phyloP scores from a whole-genome alignment of 2,113 vertebrate species.

The Bagarius yarrelli region DNA sequence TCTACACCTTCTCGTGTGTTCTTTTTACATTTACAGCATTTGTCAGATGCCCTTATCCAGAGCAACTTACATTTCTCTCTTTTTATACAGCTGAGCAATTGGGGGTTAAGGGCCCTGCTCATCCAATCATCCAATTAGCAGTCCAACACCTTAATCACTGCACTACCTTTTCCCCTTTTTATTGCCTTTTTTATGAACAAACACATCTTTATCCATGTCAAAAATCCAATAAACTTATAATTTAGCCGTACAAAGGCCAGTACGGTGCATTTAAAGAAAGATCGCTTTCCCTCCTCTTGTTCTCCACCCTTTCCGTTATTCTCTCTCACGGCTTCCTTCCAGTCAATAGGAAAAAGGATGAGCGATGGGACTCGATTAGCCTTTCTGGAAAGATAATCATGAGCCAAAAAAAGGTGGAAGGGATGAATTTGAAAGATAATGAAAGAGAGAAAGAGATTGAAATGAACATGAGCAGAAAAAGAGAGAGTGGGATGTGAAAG shows the following conservation, averaged over 20 bases:
- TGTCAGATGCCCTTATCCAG: no score
- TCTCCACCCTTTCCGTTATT: conserved; percentile 16
- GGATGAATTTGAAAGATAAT: conserved; percentile 23
- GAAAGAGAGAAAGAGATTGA: conserved; percentile 13
- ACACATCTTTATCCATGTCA: conserved; percentile 5
- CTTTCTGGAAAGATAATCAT: conserved; percentile 30
- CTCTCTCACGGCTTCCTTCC: conserved; percentile 2
- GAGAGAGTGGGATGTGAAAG: neutral
- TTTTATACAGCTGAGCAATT: neutral
- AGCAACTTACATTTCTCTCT: neutral
- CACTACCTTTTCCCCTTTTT: no score
- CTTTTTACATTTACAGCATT: neutral
- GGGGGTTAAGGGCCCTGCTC: no score
- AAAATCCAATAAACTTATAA: neutral
- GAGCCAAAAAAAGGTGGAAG: neutral
- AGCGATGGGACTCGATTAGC: conserved; percentile 35
- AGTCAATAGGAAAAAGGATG: conserved; percentile 18
- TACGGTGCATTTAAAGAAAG: conserved; percentile 26
- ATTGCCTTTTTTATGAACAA: no score
- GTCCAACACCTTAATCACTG: no score
- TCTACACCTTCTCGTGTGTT: neutral
- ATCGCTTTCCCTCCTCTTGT: conserved; percentile 15
- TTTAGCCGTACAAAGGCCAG: conserved; percentile 31
- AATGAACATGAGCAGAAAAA: neutral
- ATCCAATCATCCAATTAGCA: no score